Percentiles rank a stretch among this genome's conserved stretches.
Conservation (phyloP, 1,140 invertebrate genomes). For the Bombus pascuorum region DNA sequence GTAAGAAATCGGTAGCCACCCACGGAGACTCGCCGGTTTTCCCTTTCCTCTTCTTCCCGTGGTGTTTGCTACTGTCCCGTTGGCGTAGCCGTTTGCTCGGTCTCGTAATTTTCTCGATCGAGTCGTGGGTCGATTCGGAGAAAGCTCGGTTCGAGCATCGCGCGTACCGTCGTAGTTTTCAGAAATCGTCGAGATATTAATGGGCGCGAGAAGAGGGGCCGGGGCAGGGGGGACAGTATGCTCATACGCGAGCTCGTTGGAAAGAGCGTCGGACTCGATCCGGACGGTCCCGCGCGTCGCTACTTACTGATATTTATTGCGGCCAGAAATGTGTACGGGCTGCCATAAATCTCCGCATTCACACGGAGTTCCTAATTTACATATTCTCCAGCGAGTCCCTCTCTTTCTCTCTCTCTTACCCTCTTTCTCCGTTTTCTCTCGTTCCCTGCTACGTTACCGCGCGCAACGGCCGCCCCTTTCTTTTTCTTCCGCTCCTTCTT, state of each 20-base stretch:
- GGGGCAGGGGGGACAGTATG: no score
- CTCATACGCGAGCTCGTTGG: constrained; percentile 16
- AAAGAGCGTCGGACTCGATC: constrained; percentile 43
- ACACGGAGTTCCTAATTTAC: constrained; percentile 82
- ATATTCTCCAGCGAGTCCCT: constrained; percentile 72
- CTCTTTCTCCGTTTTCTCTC: constrained; percentile 15
- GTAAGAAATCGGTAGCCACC: constrained; percentile 71
- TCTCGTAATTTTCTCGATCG: not conserved
- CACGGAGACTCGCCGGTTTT: constrained; percentile 62
- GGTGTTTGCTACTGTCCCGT: constrained; percentile 4
- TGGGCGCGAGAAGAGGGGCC: not conserved
- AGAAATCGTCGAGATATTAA: constrained; percentile 19
- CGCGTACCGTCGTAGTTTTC: not conserved
- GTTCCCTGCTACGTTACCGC: not conserved
- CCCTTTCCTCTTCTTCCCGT: not conserved
- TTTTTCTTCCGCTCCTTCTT: constrained; percentile 42
- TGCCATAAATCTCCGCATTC: constrained; percentile 82
- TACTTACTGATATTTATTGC: constrained; percentile 82
- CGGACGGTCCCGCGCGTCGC: constrained; percentile 72
- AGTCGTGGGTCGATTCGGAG: not conserved
- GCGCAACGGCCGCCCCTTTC: constrained; percentile 14
- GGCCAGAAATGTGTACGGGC: constrained; percentile 80
- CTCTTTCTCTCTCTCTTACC: constrained; percentile 26
- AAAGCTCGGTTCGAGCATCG: not conserved
- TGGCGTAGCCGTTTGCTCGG: not conserved